Base-by-base conservation (phyloP, 2,888 invertebrate species). In the Latrodectus elegans region DNA sequence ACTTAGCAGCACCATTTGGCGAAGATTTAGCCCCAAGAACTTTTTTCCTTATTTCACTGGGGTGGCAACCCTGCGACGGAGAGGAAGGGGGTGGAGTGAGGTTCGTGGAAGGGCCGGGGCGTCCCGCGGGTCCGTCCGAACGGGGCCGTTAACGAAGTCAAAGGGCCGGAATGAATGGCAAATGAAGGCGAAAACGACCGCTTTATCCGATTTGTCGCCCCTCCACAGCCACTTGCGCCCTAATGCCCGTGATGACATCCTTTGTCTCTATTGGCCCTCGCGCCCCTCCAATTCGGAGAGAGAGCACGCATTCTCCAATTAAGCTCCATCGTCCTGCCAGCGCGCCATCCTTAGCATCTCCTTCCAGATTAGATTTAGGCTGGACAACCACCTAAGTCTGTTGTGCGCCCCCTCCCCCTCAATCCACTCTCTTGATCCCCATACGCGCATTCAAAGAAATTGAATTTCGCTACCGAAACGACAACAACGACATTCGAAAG, bases 151-250 rank as follows among this genome's bases (percentile, higher is more conserved):
- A 88, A 88, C 88, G 88, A 88, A 88, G 88, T 88, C 88, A 88
- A 73, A 83, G 83, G 79, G 71, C 82, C 70, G 88, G 83, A 88
- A 88, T 88, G 88, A 88, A 88, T 83, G 88, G 88, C 88, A 83
- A 88, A 88, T 88, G 88, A 88, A 68, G 83, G 83, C 78, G 88
- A 88, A 88, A 88, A 88, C 88, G 88, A 88, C 88, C 88, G 78
- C 88, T 83, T 88, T 88, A 88, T 88, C 88, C 88, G 83, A 88
- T 88, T 88, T 83, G 78, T 83, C 78, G 76, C 80, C 81, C 86
- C 85, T 72, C 77, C 65, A 15, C 80, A 76, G 38, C 80, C 68
- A 68, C 73, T 77, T 76, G 51, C 65, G 17, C 52, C 73, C 72
- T 79, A 64, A 70, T 71, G 83, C 83, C 68, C 26, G 76, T 73